phyloP scores from a whole-genome alignment of 2,888 invertebrate genomes.

The Pachydiplax longipennis region DNA sequence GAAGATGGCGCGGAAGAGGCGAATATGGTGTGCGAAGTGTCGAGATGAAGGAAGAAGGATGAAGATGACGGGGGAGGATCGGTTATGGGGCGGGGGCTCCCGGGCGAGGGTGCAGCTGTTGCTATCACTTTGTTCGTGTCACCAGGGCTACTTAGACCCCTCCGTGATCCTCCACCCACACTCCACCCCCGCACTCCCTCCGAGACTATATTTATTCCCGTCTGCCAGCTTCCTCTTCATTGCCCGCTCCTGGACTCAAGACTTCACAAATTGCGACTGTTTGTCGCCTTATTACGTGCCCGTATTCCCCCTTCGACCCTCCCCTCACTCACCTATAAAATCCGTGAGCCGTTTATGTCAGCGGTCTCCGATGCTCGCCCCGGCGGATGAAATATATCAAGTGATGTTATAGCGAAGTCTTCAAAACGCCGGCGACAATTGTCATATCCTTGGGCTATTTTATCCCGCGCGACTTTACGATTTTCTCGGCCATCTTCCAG shows the following conservation, averaged over 20 bases:
- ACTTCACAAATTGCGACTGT: conserved; percentile 41
- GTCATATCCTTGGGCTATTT: neutral
- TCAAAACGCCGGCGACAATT: neutral
- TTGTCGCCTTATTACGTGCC: conserved; percentile 35
- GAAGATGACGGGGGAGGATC: neutral
- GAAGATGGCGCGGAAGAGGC: neutral
- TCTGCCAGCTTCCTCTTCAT: conserved; percentile 14
- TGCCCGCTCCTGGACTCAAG: conserved; percentile 5
- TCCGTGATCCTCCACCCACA: neutral
- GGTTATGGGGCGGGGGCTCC: neutral
- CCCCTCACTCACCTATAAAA: neutral
- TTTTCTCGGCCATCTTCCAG: neutral
- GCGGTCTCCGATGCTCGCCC: neutral
- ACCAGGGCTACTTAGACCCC: conserved; percentile 31
- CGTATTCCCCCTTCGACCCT: neutral
- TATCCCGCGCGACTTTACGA: neutral
- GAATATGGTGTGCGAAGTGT: neutral
- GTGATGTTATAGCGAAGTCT: neutral
- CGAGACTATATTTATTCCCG: conserved; percentile 37
- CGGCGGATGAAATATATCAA: neutral
- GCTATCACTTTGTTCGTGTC: conserved; percentile 44
- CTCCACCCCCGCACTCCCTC: neutral
- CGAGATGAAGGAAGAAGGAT: neutral
- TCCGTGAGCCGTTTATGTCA: neutral
- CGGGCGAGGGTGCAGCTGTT: conserved; percentile 33